phyloP scores from a whole-genome alignment of 2,113 vertebrate species.

The Coregonus clupeaformis region DNA sequence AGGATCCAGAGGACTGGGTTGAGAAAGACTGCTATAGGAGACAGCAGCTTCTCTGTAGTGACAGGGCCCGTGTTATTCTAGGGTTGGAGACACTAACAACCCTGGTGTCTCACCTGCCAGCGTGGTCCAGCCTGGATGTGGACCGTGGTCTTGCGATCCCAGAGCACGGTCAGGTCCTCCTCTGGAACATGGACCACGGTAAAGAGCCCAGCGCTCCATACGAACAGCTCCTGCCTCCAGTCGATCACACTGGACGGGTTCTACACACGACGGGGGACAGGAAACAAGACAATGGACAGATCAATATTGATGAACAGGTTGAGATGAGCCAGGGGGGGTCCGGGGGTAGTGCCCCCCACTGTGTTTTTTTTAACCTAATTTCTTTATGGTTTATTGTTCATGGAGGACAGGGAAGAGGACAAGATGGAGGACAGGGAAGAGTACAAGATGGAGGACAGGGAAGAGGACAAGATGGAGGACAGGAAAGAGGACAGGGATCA shows the following conservation, averaged over 20 bases:
- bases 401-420: neutral
- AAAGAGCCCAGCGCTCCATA: conserved; percentile 90
- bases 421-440: neutral
- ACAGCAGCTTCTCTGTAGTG: too few species aligned
- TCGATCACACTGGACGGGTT: conserved; percentile 84
- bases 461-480: too few species aligned
- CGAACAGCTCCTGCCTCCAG: conserved; percentile 74
- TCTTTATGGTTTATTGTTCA: neutral
- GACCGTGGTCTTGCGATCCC: conserved; percentile 93
- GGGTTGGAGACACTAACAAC: neutral
- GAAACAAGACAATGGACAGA: neutral
- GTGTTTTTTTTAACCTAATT: neutral
- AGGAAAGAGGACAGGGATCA: too few species aligned
- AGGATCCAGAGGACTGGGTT: too few species aligned
- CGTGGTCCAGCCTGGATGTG: conserved; percentile 89
- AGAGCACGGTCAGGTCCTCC: conserved; percentile 86
- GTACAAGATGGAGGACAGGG: too few species aligned
- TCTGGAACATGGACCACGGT: conserved; percentile 84
- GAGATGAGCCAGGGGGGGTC: neutral
- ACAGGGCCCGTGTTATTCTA: too few species aligned
- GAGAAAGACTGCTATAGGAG: too few species aligned
- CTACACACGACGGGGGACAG: conserved; percentile 58
- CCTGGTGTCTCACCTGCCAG: conserved; percentile 82
- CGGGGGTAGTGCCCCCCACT: neutral
- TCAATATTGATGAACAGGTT: too few species aligned